phyloP scores from a whole-genome alignment of 2,888 invertebrate species.

The Gari tellinella region DNA sequence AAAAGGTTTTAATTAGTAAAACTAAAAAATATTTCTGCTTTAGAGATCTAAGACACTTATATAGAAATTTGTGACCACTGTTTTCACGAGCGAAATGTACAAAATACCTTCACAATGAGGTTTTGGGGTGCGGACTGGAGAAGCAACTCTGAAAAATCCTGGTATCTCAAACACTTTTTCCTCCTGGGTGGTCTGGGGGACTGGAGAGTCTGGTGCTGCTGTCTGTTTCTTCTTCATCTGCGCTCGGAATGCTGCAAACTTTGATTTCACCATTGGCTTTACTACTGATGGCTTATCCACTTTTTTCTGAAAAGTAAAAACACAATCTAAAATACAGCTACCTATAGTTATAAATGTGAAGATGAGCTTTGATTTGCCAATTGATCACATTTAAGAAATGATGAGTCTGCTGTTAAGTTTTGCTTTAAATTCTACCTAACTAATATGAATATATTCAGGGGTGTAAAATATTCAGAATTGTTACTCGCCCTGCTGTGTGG shows the following conservation, averaged over 20 bases:
- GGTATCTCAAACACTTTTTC: slow-evolving; percentile 76
- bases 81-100: neutral
- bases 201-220: slow-evolving; percentile 16
- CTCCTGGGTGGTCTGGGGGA: slow-evolving; percentile 24
- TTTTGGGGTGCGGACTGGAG: slow-evolving; percentile 71
- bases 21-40: no score
- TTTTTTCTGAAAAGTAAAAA: slow-evolving; percentile 63
- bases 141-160: slow-evolving; percentile 79
- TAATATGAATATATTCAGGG: no score
- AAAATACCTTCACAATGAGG: slow-evolving; percentile 77
- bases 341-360: neutral
- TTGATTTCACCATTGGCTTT: slow-evolving; percentile 70
- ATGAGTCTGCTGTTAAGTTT: no score
- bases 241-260: slow-evolving; percentile 81
- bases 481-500: no score
- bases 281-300: slow-evolving; percentile 49
- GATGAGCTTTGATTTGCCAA: neutral
- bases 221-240: slow-evolving; percentile 71
- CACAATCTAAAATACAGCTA: neutral
- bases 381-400: no score
- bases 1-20: no score
- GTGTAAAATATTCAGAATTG: no score
- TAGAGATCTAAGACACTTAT: no score
- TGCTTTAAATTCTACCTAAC: no score
- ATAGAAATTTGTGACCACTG: no score